Evolutionary conservation across 37 sponge, comb jelly and placozoan species (phyloP), one percentile per base, ranked within the genome.

Genomic region (Bolinopsis microptera): DNA sequence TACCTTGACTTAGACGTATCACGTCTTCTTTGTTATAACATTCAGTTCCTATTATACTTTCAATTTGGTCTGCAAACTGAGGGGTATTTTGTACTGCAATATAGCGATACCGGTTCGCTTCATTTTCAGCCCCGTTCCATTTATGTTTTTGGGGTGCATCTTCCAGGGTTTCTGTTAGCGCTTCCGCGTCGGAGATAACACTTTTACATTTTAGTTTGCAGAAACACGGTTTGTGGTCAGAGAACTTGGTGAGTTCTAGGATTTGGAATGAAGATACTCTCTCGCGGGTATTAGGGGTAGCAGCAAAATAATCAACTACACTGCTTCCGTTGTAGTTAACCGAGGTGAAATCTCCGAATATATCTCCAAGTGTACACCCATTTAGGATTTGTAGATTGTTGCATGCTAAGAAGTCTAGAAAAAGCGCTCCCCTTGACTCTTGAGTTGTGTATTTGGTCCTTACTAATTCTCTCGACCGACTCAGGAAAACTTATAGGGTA

Each of bases 291-390:
- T 77, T 34, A 0, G 18, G 61, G 13, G 61, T 18, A 13, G 61
- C 13, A 48, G 61, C 61, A 18, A 48, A 18, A 13, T 48, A 48
- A 18, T 77, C 80, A 32, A 77, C 80, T 18, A 77, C 80, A 77
- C 80, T 77, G 13, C 1, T 9, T 1, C 80, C 80, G 5, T 32
- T 77, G 80, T 32, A 35, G 1, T 35, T 1, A 3, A 32, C 34
- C 13, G 21, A 77, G 2, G 80, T 35, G 36, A 33, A 35, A 8
- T 77, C 80, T 16, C 80, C 80, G 1, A 31, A 35, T 2, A 18
- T 18, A 36, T 77, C 80, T 31, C 80, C 80, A 32, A 77, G 28
- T 34, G 80, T 77, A 1, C 21, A 35, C 35, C 80, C 80, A 77
- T 77, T 77, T 1, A 77, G 80, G 33, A 77, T 34, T 34, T 34